Base-by-base conservation (phyloP, 1,140 invertebrate genomes). In the Arctopsyche grandis region DNA sequence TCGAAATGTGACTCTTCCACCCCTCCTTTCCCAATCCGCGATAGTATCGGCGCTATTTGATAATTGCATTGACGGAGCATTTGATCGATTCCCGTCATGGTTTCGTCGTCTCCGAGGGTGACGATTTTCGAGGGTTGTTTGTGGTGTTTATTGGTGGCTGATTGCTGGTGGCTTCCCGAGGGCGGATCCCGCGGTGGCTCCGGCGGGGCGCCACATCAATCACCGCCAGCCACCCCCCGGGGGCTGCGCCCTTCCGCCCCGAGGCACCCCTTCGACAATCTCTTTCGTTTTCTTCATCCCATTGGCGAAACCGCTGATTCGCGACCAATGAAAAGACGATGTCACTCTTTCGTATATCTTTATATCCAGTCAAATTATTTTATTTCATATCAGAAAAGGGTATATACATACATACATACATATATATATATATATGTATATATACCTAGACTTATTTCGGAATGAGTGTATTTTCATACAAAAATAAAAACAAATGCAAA, bases 141-240 rank as follows among this genome's bases (percentile, higher is more conserved):
- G 70, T 22, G 73, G 56, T 60, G 44, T 75, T 75, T 60, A 75
- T 75, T 75, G 77, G 77, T 60, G 69, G 77, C 46, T 70, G 63
- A 69, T 69, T 69, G 69, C 75, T 44, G 22, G 22, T 12, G 77
- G 69, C 21, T 22, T 56, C 14, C 77, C 12, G 77, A 46, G 69
- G 77, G 80, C 22, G 74, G 16, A 76, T 29, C 52, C 73, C 73
- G 56, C 56, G 48, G 46, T 29, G 73, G 9, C 9, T 75, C 19
- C 74, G 4, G 74, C 71, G 80, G 80, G 80, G 77, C 70, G 77
- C 76, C 80, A 69, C 80, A 81, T 81, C 80, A 79, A 81, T 81
- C 80, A 81, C 78, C 48, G 56, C 44, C 44, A 38, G 4, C 26
- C 74, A 46, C 74, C 77, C 58, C 58, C n/a, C 3, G 29, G 58